phyloP scores from a whole-genome alignment of 1,140 invertebrate species.

The Neelides sp. region DNA sequence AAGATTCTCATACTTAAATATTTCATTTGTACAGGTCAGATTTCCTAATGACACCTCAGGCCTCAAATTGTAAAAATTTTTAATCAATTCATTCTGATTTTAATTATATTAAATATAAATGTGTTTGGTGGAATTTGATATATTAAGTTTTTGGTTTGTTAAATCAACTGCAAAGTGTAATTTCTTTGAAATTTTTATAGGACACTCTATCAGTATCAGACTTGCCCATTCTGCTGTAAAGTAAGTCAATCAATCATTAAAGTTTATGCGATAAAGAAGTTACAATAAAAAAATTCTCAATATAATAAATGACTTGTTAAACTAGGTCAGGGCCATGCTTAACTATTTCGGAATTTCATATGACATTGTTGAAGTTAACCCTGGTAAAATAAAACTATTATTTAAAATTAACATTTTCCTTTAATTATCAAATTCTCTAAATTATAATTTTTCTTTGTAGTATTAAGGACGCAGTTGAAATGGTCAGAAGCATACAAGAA shows the following conservation, averaged over 20 bases:
- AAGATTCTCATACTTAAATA: not conserved
- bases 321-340: conserved; percentile 66
- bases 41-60: conserved; percentile 55
- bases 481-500: conserved; percentile 85
- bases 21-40: conserved; percentile 42
- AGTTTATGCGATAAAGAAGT: not conserved
- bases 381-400: no score
- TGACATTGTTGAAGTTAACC: conserved; percentile 92
- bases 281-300: not conserved
- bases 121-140: no score
- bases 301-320: not conserved
- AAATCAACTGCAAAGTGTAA: no score
- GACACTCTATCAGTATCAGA: conserved; percentile 89
- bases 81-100: no score
- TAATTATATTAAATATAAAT: no score
- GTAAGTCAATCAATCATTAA: conserved; percentile 18
- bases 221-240: conserved; percentile 98
- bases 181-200: no score
- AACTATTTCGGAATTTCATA: conserved; percentile 91
- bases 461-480: conserved; percentile 68
- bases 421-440: no score
- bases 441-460: no score
- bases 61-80: no score
- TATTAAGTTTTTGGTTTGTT: no score
- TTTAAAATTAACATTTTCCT: no score